phyloP scores from a whole-genome alignment of 2,113 vertebrate species.

The Eonycteris spelaea region DNA sequence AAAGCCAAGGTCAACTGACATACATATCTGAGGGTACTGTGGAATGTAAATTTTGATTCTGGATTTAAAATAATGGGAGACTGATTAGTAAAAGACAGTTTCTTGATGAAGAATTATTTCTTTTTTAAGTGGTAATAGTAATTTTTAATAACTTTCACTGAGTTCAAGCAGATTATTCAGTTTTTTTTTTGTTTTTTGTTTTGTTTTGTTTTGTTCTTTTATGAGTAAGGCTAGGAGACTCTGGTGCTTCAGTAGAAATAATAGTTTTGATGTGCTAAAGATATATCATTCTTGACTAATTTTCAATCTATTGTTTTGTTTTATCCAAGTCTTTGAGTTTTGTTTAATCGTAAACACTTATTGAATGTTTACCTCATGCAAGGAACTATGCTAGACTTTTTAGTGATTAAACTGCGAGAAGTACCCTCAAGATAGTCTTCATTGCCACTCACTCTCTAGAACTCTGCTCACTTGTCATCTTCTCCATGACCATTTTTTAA shows the following conservation, averaged over 20 bases:
- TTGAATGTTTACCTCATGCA: neutral
- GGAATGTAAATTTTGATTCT: neutral
- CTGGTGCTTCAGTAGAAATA: neutral
- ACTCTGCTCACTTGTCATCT: neutral
- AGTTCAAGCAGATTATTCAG: neutral
- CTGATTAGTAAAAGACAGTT: constrained; percentile 7
- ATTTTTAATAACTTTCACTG: neutral
- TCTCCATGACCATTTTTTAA: neutral
- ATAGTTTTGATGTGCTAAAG: neutral
- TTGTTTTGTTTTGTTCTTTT: neutral
- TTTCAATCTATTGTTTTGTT: neutral
- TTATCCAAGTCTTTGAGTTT: neutral
- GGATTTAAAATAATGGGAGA: neutral
- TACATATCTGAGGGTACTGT: neutral
- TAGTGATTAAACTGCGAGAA: neutral
- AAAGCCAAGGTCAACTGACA: neutral
- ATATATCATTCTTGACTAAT: neutral
- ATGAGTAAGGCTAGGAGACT: neutral
- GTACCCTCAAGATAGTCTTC: neutral
- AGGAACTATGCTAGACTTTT: neutral
- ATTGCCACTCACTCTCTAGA: neutral
- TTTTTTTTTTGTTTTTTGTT: neutral
- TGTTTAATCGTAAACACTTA: neutral
- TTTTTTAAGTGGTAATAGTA: neutral
- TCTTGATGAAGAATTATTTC: neutral